These are phyloP conservation scores for Diplodus sargus DNA, from an alignment of 2,797 vertebrate genomes.

Conservation along the genomic window DNA sequence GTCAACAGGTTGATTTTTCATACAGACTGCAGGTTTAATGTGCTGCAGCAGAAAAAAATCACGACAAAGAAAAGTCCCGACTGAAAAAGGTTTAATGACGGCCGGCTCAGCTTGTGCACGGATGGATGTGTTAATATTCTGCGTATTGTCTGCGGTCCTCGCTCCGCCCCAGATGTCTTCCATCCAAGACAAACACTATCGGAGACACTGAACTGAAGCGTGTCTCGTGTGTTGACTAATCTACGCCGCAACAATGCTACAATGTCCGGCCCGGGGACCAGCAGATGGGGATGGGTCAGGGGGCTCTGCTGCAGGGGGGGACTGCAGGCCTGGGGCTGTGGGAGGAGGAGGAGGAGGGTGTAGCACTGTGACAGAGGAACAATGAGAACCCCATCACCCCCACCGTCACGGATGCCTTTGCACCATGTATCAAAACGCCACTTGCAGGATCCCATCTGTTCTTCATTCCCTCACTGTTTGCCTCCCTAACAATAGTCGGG, in stretches of 20 bases:
- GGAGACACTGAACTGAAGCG: constrained; percentile 61
- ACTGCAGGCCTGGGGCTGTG: constrained; percentile 38
- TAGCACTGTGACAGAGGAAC: constrained; percentile 65
- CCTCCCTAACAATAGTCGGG: constrained; percentile 63
- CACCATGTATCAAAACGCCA: constrained; percentile 70
- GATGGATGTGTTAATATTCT: constrained; percentile 53
- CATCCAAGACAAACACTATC: constrained; percentile 31
- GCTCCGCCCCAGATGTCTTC: constrained; percentile 51
- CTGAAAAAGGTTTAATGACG: constrained; percentile 1
- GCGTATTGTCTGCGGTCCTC: constrained; percentile 37
- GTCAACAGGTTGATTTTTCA: neutral
- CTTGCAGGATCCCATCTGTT: constrained; percentile 82
- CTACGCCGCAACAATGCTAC: constrained; percentile 53
- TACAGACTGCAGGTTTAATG: neutral
- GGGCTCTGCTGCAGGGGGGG: constrained; percentile 35
- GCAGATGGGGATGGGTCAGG: constrained; percentile 77
- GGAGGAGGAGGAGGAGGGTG: constrained; percentile 38
- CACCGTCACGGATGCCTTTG: constrained; percentile 72
- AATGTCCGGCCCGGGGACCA: constrained; percentile 52
- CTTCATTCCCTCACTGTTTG: constrained; percentile 71
- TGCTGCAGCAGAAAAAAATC: constrained; percentile 15
- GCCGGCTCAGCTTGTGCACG: constrained; percentile 14
- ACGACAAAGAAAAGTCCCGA: constrained; percentile 21
- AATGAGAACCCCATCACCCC: constrained; percentile 69
- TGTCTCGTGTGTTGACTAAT: constrained; percentile 69